phyloP scores from a whole-genome alignment of 2,113 vertebrate species.

The Cryptomyrus ogoouensis region DNA sequence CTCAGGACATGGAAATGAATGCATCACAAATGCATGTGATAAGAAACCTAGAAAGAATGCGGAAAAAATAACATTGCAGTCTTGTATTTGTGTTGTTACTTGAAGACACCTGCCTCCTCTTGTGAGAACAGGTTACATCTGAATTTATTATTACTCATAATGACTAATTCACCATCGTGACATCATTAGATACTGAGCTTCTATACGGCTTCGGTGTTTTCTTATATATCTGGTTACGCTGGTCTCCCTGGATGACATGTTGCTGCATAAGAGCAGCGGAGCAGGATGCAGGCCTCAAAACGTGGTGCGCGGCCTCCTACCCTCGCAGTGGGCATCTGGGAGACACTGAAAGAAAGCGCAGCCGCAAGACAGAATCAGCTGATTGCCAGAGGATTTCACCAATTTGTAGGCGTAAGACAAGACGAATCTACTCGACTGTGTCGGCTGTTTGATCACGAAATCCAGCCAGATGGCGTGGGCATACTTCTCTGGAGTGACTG shows the following conservation, averaged over 20 bases:
- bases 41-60: neutral
- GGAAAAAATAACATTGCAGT: neutral
- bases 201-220: neutral
- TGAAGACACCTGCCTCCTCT: neutral
- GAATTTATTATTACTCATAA: neutral
- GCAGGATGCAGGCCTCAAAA: neutral
- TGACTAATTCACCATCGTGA: neutral
- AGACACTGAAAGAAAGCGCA: neutral
- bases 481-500: neutral
- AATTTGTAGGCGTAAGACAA: constrained; percentile 9
- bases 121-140: neutral
- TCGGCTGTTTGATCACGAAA: neutral
- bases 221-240: neutral
- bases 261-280: neutral
- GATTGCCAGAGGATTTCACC: neutral
- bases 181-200: neutral
- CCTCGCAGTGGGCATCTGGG: neutral
- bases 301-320: neutral
- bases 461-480: neutral
- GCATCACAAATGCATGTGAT: neutral
- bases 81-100: neutral
- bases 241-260: neutral
- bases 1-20: neutral
- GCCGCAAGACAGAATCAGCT: neutral
- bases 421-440: neutral